Percentiles rank a stretch among this genome's conserved stretches.
phyloP scores from a whole-genome alignment of 2,888 invertebrate species.

The Pecten maximus region DNA sequence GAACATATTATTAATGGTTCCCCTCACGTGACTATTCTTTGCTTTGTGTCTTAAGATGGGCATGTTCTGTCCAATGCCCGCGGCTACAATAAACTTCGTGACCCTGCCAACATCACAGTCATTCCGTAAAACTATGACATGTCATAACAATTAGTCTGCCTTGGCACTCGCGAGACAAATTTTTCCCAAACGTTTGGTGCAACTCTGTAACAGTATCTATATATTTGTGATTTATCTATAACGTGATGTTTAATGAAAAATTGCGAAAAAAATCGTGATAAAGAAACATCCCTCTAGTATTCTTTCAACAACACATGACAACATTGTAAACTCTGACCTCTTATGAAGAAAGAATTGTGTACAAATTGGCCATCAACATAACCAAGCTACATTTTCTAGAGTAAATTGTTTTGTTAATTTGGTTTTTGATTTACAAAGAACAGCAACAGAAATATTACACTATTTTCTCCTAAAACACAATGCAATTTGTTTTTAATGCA shows the following conservation, averaged over 20 bases:
- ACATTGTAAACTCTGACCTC: not conserved
- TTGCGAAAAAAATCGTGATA: not conserved
- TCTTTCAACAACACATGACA: not conserved
- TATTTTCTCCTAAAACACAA: no score
- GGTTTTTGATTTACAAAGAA: not conserved
- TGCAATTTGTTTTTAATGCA: no score
- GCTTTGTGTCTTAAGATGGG: conserved; percentile 14
- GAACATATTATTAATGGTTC: conserved; percentile 15
- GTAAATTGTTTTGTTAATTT: not conserved
- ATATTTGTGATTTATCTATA: not conserved
- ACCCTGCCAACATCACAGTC: conserved; percentile 28
- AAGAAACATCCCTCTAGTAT: not conserved
- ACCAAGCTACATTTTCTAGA: not conserved
- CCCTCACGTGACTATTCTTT: not conserved
- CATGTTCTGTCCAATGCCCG: not conserved
- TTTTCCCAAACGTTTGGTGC: not conserved
- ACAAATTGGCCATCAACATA: not conserved
- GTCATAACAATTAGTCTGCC: not conserved
- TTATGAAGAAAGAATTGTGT: not conserved
- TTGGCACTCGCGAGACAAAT: not conserved
- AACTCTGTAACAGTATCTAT: conserved; percentile 21
- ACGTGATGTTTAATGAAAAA: not conserved
- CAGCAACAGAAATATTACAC: no score
- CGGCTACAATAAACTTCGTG: conserved; percentile 23
- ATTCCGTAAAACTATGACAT: conserved; percentile 29